A percentile compares a stretch with the other conserved stretches of the same genome.
These are phyloP conservation scores for Lagocephalus sceleratus DNA, from an alignment of 2,797 vertebrate genomes.

Conservation along the genomic window DNA sequence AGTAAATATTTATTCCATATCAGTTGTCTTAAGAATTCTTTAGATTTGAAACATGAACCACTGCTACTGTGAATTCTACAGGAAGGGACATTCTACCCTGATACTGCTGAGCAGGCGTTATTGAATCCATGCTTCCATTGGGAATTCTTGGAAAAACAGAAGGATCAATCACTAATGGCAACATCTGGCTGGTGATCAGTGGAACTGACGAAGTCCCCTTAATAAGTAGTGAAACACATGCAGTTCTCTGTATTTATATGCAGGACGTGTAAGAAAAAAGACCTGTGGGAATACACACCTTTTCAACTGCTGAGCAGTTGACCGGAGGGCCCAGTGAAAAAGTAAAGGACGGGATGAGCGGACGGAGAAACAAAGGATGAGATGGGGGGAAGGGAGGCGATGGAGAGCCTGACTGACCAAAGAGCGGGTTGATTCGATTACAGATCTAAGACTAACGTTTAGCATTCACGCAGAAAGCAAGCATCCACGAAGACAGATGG, in stretches of 20 bases:
- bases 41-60: slow-evolving; percentile 37
- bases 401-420: slow-evolving; percentile 47
- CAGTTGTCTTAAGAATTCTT: too few species aligned
- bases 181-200: slow-evolving; percentile 55
- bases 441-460: slow-evolving; percentile 50
- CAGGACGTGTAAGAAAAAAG: too few species aligned
- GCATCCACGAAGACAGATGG: slow-evolving; percentile 25
- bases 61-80: slow-evolving; percentile 13
- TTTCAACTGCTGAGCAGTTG: slow-evolving; percentile 1
- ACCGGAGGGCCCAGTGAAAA: slow-evolving; percentile 22
- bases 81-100: slow-evolving; percentile 34
- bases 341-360: slow-evolving; percentile 29
- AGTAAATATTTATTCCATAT: not conserved
- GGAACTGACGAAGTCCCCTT: slow-evolving; percentile 23
- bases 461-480: slow-evolving; percentile 59
- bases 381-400: slow-evolving; percentile 19
- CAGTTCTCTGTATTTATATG: not conserved
- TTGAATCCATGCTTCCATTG: slow-evolving; percentile 31
- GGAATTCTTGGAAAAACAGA: slow-evolving; percentile 42
- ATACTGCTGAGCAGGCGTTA: slow-evolving; percentile 25
- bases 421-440: slow-evolving; percentile 76
- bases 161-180: slow-evolving; percentile 58
- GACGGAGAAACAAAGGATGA: slow-evolving; percentile 21
- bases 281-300: not conserved
- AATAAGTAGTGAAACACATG: slow-evolving; percentile 11